Conservation (phyloP, 1,140 invertebrate species). For the Eumaeus atala region DNA sequence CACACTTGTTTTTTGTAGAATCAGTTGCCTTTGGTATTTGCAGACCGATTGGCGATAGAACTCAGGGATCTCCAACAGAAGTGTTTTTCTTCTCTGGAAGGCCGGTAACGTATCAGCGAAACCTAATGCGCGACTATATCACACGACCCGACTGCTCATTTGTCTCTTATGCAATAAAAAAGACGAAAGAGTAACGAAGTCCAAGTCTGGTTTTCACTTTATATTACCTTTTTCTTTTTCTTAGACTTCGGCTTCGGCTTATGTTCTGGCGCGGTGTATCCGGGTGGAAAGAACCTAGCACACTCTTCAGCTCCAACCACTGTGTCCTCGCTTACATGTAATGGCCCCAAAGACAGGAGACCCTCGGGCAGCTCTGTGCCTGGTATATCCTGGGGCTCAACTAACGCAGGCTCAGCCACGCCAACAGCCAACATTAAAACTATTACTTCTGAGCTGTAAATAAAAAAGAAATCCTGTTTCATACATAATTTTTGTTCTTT, state of each 20-base stretch:
- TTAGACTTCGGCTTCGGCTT: constrained; percentile 53
- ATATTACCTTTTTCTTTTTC: constrained; percentile 63
- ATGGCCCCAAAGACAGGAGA: constrained; percentile 73
- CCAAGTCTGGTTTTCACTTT: not conserved
- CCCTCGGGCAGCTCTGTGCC: constrained; percentile 40
- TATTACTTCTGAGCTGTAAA: constrained; percentile 76
- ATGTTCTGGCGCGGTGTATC: constrained; percentile 67
- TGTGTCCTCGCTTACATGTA: constrained; percentile 76
- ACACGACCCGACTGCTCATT: no score
- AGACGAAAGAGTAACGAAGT: no score
- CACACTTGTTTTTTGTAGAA: no score
- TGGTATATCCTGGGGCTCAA: constrained; percentile 30
- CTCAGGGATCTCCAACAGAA: no score
- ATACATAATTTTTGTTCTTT: no score
- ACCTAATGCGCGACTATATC: no score
- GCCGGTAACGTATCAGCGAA: no score
- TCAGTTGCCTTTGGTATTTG: no score
- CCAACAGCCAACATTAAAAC: constrained; percentile 76
- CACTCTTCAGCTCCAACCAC: constrained; percentile 76
- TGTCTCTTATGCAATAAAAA: no score
- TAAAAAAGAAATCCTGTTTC: no score
- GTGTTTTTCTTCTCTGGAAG: no score
- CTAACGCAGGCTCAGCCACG: constrained; percentile 60
- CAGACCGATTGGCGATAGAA: no score
- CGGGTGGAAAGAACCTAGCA: constrained; percentile 76